Percentiles rank a stretch among this genome's conserved stretches.
Evolutionary conservation across 2,888 invertebrate species (phyloP).

Genomic region (Papilio gigon): DNA sequence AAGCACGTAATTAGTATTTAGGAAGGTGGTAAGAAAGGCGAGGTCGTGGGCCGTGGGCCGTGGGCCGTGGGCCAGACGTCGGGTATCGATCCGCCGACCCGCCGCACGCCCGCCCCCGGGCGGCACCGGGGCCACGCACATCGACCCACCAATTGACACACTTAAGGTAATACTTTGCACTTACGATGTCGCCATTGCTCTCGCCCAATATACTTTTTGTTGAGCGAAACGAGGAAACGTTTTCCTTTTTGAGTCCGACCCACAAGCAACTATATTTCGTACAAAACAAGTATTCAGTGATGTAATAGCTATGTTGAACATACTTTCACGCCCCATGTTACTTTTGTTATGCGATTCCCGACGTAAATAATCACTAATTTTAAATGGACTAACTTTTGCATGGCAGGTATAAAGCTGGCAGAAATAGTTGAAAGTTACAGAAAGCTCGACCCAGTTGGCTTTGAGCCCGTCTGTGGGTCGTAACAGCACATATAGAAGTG

Average conservation of each 20-base stretch:
- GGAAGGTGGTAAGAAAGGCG: slow-evolving; percentile 83
- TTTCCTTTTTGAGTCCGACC: slow-evolving; percentile 41
- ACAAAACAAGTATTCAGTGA: background rate
- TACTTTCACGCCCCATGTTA: slow-evolving; percentile 20
- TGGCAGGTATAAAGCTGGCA: slow-evolving; percentile 57
- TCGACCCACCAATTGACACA: slow-evolving; percentile 82
- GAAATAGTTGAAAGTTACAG: slow-evolving; percentile 72
- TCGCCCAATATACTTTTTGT: slow-evolving; percentile 46
- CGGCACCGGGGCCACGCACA: slow-evolving; percentile 76
- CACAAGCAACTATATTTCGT: slow-evolving; percentile 33
- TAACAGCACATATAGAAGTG: slow-evolving; percentile 57
- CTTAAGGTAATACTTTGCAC: slow-evolving; percentile 79
- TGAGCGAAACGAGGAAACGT: slow-evolving; percentile 31
- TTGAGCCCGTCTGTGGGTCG: slow-evolving; percentile 67
- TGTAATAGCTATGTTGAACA: background rate
- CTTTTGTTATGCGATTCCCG: slow-evolving; percentile 23
- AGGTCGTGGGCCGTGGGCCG: slow-evolving; percentile 83
- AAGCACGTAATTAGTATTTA: slow-evolving; percentile 83
- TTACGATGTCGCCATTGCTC: slow-evolving; percentile 67
- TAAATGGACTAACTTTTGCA: slow-evolving; percentile 45
- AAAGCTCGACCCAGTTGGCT: slow-evolving; percentile 80
- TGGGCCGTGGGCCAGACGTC: slow-evolving; percentile 84
- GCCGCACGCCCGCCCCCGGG: slow-evolving; percentile 73
- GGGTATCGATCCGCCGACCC: slow-evolving; percentile 85
- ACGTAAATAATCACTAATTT: slow-evolving; percentile 35